Evolutionary conservation across 2,888 invertebrate species (phyloP).

Genomic region (Steinernema scapterisci): DNA sequence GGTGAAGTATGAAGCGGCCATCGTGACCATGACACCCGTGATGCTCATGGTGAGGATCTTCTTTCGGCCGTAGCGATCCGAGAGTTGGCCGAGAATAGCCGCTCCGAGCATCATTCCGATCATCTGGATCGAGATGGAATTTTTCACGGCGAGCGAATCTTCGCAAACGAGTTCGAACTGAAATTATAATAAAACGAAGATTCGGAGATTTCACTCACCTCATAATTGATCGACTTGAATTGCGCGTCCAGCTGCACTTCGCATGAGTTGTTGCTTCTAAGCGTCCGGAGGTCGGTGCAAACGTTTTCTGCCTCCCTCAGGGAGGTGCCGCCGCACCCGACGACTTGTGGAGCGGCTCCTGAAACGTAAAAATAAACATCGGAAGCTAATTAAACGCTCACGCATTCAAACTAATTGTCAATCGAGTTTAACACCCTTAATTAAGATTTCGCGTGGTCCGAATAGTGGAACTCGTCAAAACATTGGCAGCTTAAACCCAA

Average conservation of each 20-base stretch:
- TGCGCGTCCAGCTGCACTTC: not conserved
- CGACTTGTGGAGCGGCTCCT: constrained; percentile 11
- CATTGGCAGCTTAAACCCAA: too few species aligned
- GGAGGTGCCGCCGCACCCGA: constrained; percentile 6
- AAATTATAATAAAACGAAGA: not conserved
- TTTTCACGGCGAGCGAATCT: constrained; percentile 41
- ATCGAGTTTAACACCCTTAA: too few species aligned
- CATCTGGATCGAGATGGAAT: constrained; percentile 59
- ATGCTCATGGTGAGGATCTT: constrained; percentile 31
- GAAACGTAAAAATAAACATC: not conserved
- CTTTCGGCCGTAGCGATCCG: constrained; percentile 56
- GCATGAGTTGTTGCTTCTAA: not conserved
- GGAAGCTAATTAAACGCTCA: too few species aligned
- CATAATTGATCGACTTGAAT: constrained; percentile 11
- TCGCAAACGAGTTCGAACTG: constrained; percentile 30
- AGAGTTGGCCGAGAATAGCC: constrained; percentile 57
- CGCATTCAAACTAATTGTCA: too few species aligned
- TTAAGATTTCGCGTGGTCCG: too few species aligned
- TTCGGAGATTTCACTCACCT: not conserved
- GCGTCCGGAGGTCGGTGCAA: not conserved
- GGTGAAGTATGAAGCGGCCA: constrained; percentile 38
- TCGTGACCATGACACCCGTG: constrained; percentile 26
- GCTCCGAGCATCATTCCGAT: constrained; percentile 58
- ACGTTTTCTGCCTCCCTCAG: not conserved
- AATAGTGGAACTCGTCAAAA: too few species aligned